phyloP scores from a whole-genome alignment of 2,113 vertebrate species.

The Pterophyllum scalare region DNA sequence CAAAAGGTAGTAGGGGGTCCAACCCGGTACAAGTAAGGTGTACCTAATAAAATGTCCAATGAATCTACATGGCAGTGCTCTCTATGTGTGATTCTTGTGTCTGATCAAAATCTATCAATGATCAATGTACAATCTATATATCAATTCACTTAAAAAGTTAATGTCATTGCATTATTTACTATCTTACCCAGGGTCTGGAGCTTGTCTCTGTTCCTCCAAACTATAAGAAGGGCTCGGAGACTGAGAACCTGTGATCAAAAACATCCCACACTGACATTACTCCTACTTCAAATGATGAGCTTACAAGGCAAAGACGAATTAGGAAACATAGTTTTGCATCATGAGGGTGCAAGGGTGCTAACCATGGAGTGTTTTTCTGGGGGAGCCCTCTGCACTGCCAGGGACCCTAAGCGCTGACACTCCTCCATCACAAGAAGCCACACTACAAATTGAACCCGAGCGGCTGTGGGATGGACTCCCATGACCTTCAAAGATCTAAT shows the following conservation, averaged over 20 bases:
- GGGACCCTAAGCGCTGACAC: constrained; percentile 69
- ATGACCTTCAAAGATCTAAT: constrained; percentile 81
- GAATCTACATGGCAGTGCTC: not conserved
- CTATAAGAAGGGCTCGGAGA: constrained; percentile 74
- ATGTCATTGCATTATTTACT: not conserved
- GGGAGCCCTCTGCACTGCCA: constrained; percentile 79
- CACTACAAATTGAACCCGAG: constrained; percentile 76
- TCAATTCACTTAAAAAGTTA: not conserved
- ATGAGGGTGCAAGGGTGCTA: constrained; percentile 2
- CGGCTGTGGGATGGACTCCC: constrained; percentile 82
- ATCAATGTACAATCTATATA: not conserved
- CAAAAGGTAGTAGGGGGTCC: not conserved
- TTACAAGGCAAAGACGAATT: not conserved
- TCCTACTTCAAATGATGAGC: not conserved
- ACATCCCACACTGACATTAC: not conserved
- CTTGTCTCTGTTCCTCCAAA: constrained; percentile 82
- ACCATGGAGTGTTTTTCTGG: constrained; percentile 74
- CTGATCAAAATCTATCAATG: not conserved
- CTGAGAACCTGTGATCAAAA: constrained; percentile 62
- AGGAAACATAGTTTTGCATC: not conserved
- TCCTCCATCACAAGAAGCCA: constrained; percentile 54
- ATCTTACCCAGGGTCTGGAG: constrained; percentile 85
- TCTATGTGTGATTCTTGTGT: not conserved
- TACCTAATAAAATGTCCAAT: not conserved
- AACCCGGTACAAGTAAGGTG: not conserved